Percentiles rank a stretch among this genome's conserved stretches.
Conservation (phyloP, 37 sponge, comb jelly and placozoan genomes). For the Halichondria panicea region DNA sequence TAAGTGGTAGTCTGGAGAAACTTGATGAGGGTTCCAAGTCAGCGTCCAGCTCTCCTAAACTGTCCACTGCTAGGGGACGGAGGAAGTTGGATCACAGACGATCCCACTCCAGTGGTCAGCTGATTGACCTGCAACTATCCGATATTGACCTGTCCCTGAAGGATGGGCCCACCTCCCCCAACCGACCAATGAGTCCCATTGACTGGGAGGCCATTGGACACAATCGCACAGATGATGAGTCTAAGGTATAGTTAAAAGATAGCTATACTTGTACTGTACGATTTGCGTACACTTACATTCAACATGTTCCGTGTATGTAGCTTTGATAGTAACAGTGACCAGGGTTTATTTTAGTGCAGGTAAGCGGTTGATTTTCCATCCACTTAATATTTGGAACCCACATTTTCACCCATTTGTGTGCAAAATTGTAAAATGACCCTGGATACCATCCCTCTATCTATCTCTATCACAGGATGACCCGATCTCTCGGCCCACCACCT, state of each 20-base stretch:
- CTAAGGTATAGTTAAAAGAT: not conserved
- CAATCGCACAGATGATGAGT: not conserved
- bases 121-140: conserved; percentile 4
- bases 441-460: not conserved
- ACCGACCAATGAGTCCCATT: conserved; percentile 5
- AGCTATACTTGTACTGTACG: not conserved
- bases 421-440: not conserved
- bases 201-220: conserved; percentile 43
- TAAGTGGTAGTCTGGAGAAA: too few relatives aligned
- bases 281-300: too few relatives aligned
- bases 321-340: not conserved
- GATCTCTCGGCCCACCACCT: conserved; percentile 1
- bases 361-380: not conserved
- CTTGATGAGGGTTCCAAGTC: too few relatives aligned
- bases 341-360: not conserved
- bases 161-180: not conserved
- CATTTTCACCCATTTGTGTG: too few relatives aligned
- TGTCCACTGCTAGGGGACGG: too few relatives aligned
- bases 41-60: too few relatives aligned
- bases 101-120: conserved; percentile 5
- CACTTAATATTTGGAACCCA: not conserved
- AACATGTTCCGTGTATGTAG: too few relatives aligned
- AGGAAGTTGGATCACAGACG: conserved; percentile 4
- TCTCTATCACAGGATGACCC: not conserved
- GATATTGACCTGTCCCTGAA: conserved; percentile 25